phyloP scores from a whole-genome alignment of 35 echinoderm and acorn worm species.

The Heliocidaris tuberculata region DNA sequence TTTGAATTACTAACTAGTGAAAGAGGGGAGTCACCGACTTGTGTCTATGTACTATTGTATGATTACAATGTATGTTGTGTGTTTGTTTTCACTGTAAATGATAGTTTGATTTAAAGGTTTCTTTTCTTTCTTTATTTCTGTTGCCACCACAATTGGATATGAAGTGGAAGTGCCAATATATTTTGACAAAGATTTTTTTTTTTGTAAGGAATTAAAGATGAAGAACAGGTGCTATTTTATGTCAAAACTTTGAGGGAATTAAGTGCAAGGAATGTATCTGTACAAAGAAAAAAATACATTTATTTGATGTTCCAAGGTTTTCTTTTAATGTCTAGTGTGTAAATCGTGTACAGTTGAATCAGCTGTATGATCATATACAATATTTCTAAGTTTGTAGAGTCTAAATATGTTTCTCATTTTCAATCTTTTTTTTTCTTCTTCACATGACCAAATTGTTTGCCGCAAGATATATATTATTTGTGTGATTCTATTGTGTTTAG shows the following conservation, averaged over 20 bases:
- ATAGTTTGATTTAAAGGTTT: neutral
- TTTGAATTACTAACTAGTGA: neutral
- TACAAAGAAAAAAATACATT: conserved; percentile 46
- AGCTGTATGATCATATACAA: conserved; percentile 13
- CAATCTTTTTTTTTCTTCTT: neutral
- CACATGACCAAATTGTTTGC: conserved; percentile 19
- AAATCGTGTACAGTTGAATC: conserved; percentile 35
- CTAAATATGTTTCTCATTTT: conserved; percentile 20
- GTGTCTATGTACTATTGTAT: neutral
- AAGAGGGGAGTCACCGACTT: neutral
- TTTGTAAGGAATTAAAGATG: neutral
- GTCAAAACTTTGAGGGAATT: conserved; percentile 20
- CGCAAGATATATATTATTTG: neutral
- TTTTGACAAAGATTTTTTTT: conserved; percentile 39
- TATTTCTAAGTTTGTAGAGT: neutral
- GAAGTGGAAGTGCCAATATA: conserved; percentile 46
- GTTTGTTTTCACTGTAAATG: neutral
- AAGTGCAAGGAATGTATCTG: conserved; percentile 43
- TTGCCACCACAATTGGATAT: conserved; percentile 43
- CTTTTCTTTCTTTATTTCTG: neutral
- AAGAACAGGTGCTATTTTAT: conserved; percentile 52
- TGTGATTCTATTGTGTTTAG: conserved; percentile 12
- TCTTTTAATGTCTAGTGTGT: conserved; percentile 21
- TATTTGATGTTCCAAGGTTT: conserved; percentile 19
- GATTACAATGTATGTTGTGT: neutral